Evolutionary conservation across 2,113 vertebrate genomes (phyloP).

Genomic region (Scalopus aquaticus): DNA sequence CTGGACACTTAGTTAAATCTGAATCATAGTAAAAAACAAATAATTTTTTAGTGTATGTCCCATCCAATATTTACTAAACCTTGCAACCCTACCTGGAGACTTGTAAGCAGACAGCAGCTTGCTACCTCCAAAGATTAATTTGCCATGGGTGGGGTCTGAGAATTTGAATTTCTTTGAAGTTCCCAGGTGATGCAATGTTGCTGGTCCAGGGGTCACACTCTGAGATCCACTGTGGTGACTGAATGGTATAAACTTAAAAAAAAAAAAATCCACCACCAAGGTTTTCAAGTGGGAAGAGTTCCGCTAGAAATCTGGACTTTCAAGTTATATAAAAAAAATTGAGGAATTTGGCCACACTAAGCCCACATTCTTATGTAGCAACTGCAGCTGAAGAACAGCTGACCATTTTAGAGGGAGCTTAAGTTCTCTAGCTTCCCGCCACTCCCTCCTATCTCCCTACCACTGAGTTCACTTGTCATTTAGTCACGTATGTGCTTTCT

Average conservation of each 20-base stretch:
- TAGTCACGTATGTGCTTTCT: neutral
- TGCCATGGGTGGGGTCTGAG: neutral
- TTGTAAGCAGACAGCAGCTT: neutral
- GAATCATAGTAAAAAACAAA: neutral
- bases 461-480: neutral
- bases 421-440: neutral
- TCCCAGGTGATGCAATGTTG: neutral
- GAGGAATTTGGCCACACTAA: neutral
- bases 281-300: neutral
- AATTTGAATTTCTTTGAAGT: neutral
- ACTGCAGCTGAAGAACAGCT: neutral
- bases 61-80: neutral
- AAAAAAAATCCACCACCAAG: neutral
- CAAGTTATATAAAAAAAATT: constrained; percentile 8
- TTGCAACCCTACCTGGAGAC: neutral
- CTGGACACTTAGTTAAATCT: neutral
- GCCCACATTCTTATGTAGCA: neutral
- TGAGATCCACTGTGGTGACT: neutral
- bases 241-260: neutral
- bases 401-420: neutral
- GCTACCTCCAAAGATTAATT: neutral
- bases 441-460: neutral
- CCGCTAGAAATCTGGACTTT: neutral
- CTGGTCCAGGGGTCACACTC: neutral
- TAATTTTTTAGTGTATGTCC: neutral